Base-by-base conservation (phyloP, 2,888 invertebrate genomes). In the Pardosa pseudoannulata region DNA sequence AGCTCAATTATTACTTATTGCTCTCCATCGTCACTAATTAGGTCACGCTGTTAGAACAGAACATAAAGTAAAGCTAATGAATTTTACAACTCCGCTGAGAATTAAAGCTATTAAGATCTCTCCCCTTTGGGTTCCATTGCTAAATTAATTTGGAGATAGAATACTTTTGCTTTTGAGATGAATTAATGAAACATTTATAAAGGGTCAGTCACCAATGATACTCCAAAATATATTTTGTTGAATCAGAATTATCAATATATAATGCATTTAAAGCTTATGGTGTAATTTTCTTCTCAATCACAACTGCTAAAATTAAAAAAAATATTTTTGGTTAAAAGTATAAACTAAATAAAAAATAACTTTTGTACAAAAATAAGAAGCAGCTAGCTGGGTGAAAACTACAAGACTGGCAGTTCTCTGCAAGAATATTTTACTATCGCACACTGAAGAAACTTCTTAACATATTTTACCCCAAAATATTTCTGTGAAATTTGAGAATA, bases 11-110 rank as follows among this genome's bases (percentile, higher is more conserved):
- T 56, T 23, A 56, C 56, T 56, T 56, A 56, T 56, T 23, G 19
- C 23, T 56, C 16, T 56, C 23, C 23, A 23, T 23, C 11, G 11
- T 5, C 5, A 56, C 23, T 56, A 56, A 56, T 56, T 56, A 56
- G 23, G 56, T 56, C 56, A 56, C 5, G 23, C 23, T 16, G 19
- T 23, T 23, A 1, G 56, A 56, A 56, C 23, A 56, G 41, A 16
- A 56, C 23, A 56, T 56, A 56, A 56, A 56, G 23, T 56, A 23
- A 56, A 23, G 23, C 56, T 56, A 56, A 56, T 56, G 19, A 56
- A 56, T 56, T 56, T 56, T 56, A 56, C 5, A 56, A 11, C 56
- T 11, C 56, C 56, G 3, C 11, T 56, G 56, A 23, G 56, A 56
- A 56, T 56, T 23, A 23, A 56, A 23, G 11, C 7, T 23, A 56